phyloP scores from a whole-genome alignment of 2,797 vertebrate genomes.

The Gila robusta region DNA sequence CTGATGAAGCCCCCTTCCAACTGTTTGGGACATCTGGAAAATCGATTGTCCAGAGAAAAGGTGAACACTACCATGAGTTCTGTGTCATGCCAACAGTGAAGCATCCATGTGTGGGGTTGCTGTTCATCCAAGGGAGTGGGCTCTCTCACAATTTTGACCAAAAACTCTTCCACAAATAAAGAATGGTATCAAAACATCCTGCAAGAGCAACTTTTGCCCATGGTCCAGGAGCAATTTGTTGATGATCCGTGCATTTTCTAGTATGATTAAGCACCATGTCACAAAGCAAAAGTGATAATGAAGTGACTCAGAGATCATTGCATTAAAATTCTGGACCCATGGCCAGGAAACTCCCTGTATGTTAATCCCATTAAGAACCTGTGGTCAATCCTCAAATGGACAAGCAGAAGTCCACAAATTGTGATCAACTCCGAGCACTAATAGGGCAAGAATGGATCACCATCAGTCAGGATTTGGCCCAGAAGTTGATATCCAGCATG shows the following conservation, averaged over 20 bases:
- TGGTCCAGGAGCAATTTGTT: background rate
- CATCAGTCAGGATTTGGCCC: too few species aligned
- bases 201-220: background rate
- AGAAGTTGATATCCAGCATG: too few species aligned
- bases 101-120: background rate
- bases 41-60: background rate
- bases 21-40: background rate
- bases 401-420: background rate
- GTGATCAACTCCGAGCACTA: background rate
- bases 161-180: background rate
- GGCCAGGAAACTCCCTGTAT: background rate
- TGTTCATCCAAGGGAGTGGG: background rate
- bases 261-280: background rate
- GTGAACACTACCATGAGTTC: background rate
- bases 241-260: background rate
- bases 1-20: background rate
- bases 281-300: background rate
- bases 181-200: background rate
- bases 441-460: too few species aligned
- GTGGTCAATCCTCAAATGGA: background rate
- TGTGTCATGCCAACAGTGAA: background rate
- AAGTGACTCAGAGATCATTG: background rate
- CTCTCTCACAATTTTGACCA: background rate
- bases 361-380: background rate
- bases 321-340: background rate